Evolutionary conservation across 2,888 invertebrate genomes (phyloP).

Genomic region (Thecocarcelia acutangulata): DNA sequence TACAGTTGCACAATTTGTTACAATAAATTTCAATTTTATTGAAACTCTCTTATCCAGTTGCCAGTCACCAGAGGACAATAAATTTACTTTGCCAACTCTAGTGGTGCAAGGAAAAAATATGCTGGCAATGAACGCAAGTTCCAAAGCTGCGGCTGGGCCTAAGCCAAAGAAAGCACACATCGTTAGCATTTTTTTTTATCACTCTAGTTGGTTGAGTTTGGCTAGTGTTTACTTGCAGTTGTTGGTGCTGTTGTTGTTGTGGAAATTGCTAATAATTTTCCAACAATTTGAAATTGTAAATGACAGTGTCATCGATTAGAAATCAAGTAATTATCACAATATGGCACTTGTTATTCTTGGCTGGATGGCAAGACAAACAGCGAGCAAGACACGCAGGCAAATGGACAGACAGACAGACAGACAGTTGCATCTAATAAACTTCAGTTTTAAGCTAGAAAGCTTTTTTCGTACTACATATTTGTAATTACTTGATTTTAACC

Average conservation of each 20-base stretch:
- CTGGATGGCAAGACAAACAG: conserved; percentile 30
- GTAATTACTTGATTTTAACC: conserved; percentile 41
- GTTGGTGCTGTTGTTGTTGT: conserved; percentile 18
- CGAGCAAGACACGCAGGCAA: background rate
- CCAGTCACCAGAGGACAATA: conserved; percentile 45
- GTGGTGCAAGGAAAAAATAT: conserved; percentile 38
- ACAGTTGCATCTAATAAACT: background rate
- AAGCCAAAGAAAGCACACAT: conserved; percentile 5
- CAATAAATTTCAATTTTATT: conserved; percentile 52
- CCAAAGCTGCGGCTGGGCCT: conserved; percentile 8
- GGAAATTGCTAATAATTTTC: conserved; percentile 62
- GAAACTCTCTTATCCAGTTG: conserved; percentile 51
- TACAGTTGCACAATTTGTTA: conserved; percentile 49
- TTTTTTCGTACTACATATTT: conserved; percentile 11
- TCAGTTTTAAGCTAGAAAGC: background rate
- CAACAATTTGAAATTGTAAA: conserved; percentile 68
- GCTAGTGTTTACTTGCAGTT: background rate
- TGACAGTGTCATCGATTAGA: conserved; percentile 69
- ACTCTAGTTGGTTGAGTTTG: conserved; percentile 41
- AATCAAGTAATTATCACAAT: conserved; percentile 70
- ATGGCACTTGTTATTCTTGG: conserved; percentile 66
- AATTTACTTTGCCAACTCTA: conserved; percentile 48
- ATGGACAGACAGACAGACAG: background rate
- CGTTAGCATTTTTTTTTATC: conserved; percentile 53
- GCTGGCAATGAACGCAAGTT: conserved; percentile 22